Evolutionary conservation across 2,888 invertebrate species (phyloP), one percentile per base, ranked within the genome.

Genomic region (Andrena bicolor): DNA sequence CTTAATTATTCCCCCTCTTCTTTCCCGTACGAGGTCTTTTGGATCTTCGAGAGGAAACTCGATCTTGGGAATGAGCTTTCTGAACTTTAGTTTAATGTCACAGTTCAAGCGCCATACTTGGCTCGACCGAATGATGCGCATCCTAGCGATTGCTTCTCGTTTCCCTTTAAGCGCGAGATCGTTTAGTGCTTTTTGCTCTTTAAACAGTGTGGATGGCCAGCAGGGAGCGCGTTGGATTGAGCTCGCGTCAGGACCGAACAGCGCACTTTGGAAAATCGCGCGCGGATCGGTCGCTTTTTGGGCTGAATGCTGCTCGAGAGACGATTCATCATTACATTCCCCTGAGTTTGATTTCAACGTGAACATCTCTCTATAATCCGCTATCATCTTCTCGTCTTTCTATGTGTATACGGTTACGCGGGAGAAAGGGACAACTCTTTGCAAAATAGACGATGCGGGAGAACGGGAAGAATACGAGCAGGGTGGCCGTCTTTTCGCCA

Each of bases 321-420:
- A 86, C 78, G 76, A 80, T 82, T 79, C 86, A 80, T 84, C 86
- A 68, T 86, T 80, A 86, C 86, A 66, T 85, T 86, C 87, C 86
- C 86, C 86, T 86, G 87, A 86, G 87, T 86, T 86, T 86, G 85
- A 83, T 86, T 86, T 83, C 76, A 86, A 83, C 81, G 70, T 79
- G 85, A 84, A 84, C 82, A 72, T 80, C 77, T 66, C 76, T 73
- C 72, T 77, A 60, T 58, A 41, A 28, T 48, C 61, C 51, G 51
- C 23, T 60, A 51, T 73, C 10, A 65, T 65, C 26, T 64, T 65
- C 65, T 58, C n/a, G 23, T 58, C 0, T 66, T 8, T 74, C 2
- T 70, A 13, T 20, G 16, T 26, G 53, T 71, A 30, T 70, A 66
- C 35, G 60, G 63, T 66, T 77, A 80, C 74, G 77, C 74, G 75